Percentiles rank a stretch among this genome's conserved stretches.
Evolutionary conservation across 2,113 vertebrate species (phyloP).

Genomic region (Todiramphus chloris): DNA sequence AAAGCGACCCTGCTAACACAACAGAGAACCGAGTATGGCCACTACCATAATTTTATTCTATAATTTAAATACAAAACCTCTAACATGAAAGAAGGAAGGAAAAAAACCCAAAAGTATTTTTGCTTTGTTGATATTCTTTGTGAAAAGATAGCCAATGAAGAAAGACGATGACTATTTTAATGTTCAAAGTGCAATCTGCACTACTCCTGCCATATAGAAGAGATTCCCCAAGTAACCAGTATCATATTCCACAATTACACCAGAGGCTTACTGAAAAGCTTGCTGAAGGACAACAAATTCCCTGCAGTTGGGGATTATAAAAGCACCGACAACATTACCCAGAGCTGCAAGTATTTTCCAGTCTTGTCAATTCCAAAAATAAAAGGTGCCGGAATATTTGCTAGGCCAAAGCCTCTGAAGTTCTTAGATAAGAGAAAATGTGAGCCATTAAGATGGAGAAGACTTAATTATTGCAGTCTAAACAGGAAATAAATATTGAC

Average conservation of each 20-base stretch:
- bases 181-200: background rate
- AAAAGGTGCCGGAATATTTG: background rate
- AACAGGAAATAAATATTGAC: background rate
- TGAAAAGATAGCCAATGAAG: too few species aligned
- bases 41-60: background rate
- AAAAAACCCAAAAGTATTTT: background rate
- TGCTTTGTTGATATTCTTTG: too few species aligned
- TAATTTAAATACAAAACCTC: background rate
- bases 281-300: constrained; percentile 7
- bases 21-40: background rate
- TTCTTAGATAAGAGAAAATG: background rate
- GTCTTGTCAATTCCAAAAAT: background rate
- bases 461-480: background rate
- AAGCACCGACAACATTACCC: background rate
- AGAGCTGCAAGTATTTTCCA: background rate
- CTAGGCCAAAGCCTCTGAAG: background rate
- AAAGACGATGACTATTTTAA: background rate
- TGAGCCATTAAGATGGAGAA: background rate
- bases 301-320: background rate
- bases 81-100: background rate
- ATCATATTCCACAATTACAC: background rate
- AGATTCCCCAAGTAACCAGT: background rate
- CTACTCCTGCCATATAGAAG: background rate
- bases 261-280: background rate
- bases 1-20: background rate